Evolutionary conservation across 2,797 vertebrate genomes (phyloP).

Genomic region (Orientallactaga sibirica): DNA sequence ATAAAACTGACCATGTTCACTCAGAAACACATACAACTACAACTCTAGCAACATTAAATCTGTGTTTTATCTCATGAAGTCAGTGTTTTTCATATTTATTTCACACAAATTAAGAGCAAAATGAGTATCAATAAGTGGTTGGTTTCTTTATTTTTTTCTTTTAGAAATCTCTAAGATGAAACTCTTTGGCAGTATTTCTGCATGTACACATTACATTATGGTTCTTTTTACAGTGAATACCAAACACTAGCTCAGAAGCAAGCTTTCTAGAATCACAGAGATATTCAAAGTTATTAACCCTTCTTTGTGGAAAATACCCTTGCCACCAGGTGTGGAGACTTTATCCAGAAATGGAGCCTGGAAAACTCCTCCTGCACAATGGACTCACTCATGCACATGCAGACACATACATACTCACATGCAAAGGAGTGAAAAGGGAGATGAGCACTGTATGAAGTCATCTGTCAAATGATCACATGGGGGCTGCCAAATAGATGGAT

Average conservation of each 20-base stretch:
- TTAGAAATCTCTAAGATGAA: slow-evolving; percentile 47
- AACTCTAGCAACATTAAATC: not conserved
- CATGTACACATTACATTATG: slow-evolving; percentile 19
- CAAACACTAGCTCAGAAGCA: not conserved
- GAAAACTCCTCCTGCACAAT: not conserved
- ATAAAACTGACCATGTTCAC: not conserved
- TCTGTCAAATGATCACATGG: not conserved
- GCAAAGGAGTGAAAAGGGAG: not conserved
- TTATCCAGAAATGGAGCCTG: slow-evolving; percentile 62
- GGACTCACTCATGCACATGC: not conserved
- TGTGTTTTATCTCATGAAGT: slow-evolving; percentile 14
- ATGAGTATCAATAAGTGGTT: slow-evolving; percentile 1
- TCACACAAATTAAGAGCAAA: slow-evolving; percentile 1
- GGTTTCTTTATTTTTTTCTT: not conserved
- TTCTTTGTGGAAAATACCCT: not conserved
- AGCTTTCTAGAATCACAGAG: not conserved
- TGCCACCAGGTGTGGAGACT: slow-evolving; percentile 15
- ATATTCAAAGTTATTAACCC: slow-evolving; percentile 58
- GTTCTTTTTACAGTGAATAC: not conserved
- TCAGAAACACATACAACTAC: not conserved
- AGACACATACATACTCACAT: not conserved
- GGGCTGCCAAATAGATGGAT: not conserved
- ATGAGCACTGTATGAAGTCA: not conserved
- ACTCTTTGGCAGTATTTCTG: slow-evolving; percentile 42
- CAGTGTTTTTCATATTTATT: slow-evolving; percentile 21